Evolutionary conservation across 2,888 invertebrate species (phyloP).

Genomic region (Mythimna albipuncta): DNA sequence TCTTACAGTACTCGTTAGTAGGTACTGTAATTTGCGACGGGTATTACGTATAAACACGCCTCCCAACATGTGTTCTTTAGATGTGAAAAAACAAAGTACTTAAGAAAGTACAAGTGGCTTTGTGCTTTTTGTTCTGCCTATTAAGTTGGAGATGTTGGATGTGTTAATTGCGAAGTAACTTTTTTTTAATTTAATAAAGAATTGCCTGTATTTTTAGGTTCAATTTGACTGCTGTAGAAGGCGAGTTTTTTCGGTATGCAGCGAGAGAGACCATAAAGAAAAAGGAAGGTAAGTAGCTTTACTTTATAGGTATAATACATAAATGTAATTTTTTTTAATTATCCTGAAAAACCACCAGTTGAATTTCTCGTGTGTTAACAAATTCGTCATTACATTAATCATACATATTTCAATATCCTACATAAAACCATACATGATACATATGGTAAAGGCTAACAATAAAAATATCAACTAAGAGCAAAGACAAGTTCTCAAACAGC

Average conservation of each 20-base stretch:
- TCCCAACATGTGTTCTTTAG: constrained; percentile 60
- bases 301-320: neutral
- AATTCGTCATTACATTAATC: constrained; percentile 16
- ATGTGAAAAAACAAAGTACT: constrained; percentile 48
- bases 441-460: constrained; percentile 56
- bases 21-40: constrained; percentile 68
- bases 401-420: constrained; percentile 10
- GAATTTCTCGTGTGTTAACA: neutral
- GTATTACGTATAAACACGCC: constrained; percentile 67
- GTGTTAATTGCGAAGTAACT: neutral
- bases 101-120: constrained; percentile 30
- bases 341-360: constrained; percentile 1
- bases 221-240: neutral
- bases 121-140: constrained; percentile 12
- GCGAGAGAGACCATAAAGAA: neutral
- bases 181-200: neutral
- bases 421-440: constrained; percentile 29
- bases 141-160: constrained; percentile 1
- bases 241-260: no score
- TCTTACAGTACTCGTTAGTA: constrained; percentile 70
- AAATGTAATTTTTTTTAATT: no score
- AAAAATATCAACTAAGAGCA: constrained; percentile 67
- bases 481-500: constrained; percentile 72
- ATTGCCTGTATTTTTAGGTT: neutral
- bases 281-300: neutral